These are phyloP conservation scores for Aspidiotus destructor DNA, from an alignment of 2,888 invertebrate species.

Conservation along the genomic window DNA sequence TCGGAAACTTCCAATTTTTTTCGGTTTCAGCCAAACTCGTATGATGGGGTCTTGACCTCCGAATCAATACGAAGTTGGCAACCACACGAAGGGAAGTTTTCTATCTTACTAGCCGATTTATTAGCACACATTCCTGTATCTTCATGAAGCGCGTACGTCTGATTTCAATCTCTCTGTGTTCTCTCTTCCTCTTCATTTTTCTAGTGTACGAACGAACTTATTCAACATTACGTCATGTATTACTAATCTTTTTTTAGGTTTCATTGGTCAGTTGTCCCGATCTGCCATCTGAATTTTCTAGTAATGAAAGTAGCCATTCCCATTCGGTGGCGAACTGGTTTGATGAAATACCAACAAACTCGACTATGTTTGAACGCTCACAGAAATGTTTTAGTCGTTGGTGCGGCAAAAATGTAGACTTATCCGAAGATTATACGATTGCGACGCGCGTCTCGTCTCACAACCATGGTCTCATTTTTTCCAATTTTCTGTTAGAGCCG, in stretches of 20 bases:
- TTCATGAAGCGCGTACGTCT: too few relatives aligned
- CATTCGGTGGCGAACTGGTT: slow-evolving; percentile 22
- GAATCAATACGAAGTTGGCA: too few relatives aligned
- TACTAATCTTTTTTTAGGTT: slow-evolving; percentile 32
- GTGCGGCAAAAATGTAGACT: slow-evolving; percentile 57
- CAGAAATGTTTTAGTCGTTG: slow-evolving; percentile 14
- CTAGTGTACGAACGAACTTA: too few relatives aligned
- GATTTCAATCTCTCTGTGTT: too few relatives aligned
- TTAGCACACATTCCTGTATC: too few relatives aligned
- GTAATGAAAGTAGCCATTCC: slow-evolving; percentile 35
- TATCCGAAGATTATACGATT: slow-evolving; percentile 57
- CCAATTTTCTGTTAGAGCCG: slow-evolving; percentile 58
- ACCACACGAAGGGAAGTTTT: too few relatives aligned
- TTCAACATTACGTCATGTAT: too few relatives aligned
- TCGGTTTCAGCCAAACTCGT: too few relatives aligned
- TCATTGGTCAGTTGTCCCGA: slow-evolving; percentile 37
- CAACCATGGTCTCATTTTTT: slow-evolving; percentile 57
- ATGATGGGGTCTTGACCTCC: too few relatives aligned
- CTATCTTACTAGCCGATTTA: too few relatives aligned
- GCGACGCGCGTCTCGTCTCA: slow-evolving; percentile 54
- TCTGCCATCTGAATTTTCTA: slow-evolving; percentile 30
- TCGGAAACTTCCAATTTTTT: too few relatives aligned
- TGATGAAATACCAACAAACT: slow-evolving; percentile 9
- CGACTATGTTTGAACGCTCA: neutral
- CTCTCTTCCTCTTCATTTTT: too few relatives aligned